These are phyloP conservation scores for Corythaeola cristata DNA, from an alignment of 2,113 vertebrate genomes.

Conservation along the genomic window DNA sequence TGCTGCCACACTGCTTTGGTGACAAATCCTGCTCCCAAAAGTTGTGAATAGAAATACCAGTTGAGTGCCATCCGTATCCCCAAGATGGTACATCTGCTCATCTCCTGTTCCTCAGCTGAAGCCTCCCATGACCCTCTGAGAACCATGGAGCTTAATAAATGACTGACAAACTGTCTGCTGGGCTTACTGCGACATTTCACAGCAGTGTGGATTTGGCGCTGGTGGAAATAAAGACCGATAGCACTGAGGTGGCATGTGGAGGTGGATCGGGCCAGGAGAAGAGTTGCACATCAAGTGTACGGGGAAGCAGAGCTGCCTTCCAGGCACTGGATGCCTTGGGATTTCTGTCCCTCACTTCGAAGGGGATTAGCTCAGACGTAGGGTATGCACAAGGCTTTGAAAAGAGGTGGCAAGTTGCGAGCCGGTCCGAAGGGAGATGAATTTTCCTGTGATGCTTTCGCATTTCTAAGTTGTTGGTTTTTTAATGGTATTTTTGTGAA, in stretches of 20 bases:
- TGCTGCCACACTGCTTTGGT: not conserved
- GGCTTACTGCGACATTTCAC: not conserved
- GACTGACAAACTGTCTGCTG: not conserved
- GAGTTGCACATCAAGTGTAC: too few species aligned
- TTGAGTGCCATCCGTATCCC: not conserved
- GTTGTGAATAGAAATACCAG: not conserved
- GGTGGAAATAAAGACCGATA: not conserved
- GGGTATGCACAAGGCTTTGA: not conserved
- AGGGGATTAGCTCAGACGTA: too few species aligned
- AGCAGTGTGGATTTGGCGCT: not conserved
- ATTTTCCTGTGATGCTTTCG: accelerated
- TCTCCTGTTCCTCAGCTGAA: not conserved
- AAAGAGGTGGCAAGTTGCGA: not conserved
- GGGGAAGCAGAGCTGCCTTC: too few species aligned
- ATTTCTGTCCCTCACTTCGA: too few species aligned
- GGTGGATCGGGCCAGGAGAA: too few species aligned
- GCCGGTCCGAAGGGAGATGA: accelerated
- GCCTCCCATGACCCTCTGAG: not conserved
- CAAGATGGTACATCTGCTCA: not conserved
- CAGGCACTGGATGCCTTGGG: too few species aligned
- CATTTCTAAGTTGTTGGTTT: accelerated
- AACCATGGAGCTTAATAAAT: not conserved
- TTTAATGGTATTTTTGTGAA: not conserved
- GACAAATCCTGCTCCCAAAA: not conserved
- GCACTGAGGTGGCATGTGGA: accelerated